These are phyloP conservation scores for Eueremaeus valkanovi DNA, from an alignment of 2,888 invertebrate genomes.

Conservation along the genomic window DNA sequence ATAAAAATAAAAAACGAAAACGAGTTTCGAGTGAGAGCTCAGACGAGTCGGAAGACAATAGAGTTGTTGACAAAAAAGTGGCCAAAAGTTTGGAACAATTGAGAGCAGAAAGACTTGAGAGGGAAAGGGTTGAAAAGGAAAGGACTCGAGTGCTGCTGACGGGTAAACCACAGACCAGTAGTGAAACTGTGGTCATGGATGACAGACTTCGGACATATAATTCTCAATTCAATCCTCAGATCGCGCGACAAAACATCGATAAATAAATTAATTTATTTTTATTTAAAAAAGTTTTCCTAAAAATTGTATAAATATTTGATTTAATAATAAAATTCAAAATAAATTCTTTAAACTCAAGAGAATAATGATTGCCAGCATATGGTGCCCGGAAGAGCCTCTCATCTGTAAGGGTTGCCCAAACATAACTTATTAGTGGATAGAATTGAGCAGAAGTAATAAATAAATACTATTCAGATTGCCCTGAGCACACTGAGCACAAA, in stretches of 20 bases:
- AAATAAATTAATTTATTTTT: no score
- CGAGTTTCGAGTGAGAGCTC: conserved; percentile 26
- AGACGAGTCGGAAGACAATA: neutral
- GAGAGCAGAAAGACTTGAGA: conserved; percentile 69
- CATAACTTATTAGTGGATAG: no score
- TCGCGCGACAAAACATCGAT: conserved; percentile 49
- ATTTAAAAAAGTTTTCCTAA: no score
- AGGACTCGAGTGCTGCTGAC: conserved; percentile 67
- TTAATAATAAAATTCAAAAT: no score
- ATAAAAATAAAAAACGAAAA: conserved; percentile 36
- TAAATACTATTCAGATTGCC: no score
- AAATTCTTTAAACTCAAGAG: no score
- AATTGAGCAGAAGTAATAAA: no score
- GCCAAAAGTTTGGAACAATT: conserved; percentile 55
- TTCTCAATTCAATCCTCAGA: conserved; percentile 86
- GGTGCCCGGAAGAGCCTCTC: no score
- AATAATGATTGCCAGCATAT: no score
- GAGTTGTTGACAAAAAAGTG: neutral
- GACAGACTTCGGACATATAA: conserved; percentile 76
- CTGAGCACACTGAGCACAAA: no score
- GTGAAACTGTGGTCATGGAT: conserved; percentile 48
- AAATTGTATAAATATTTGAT: no score
- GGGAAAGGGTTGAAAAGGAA: conserved; percentile 73
- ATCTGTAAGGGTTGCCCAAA: no score
- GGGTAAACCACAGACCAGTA: conserved; percentile 50